phyloP scores from a whole-genome alignment of 1,140 invertebrate genomes.

The Pentalonia nigronervosa region DNA sequence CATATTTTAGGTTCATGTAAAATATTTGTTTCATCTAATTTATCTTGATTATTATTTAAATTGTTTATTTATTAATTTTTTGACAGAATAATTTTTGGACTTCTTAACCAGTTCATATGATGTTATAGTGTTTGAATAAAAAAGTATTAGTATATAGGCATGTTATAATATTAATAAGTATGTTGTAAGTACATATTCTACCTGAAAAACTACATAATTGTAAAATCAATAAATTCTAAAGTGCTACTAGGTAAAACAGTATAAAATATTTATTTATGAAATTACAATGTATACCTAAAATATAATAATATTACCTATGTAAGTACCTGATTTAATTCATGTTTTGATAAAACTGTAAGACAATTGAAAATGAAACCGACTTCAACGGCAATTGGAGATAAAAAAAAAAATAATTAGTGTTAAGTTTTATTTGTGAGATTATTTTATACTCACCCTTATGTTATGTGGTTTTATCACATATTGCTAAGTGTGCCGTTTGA shows the following conservation, averaged over 20 bases:
- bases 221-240: not conserved
- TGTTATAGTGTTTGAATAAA: not conserved
- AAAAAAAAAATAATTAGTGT: not conserved
- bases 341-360: not conserved
- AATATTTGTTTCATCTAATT: not conserved
- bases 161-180: not conserved
- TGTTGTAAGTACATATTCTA: too few species aligned
- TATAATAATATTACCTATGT: not conserved
- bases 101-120: not conserved
- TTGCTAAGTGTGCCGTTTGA: not conserved
- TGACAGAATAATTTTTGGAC: not conserved
- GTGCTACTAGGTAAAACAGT: not conserved
- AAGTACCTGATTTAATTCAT: not conserved
- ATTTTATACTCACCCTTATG: not conserved
- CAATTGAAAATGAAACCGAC: not conserved
- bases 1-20: not conserved
- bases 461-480: not conserved
- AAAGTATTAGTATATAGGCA: not conserved
- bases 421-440: not conserved
- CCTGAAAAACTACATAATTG: not conserved
- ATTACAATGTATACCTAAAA: not conserved
- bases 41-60: not conserved
- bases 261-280: not conserved
- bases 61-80: not conserved
- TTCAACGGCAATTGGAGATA: not conserved